Percentiles rank a stretch among this genome's conserved stretches.
phyloP scores from a whole-genome alignment of 1,140 invertebrate genomes.

The Drosophila malerkotliana region DNA sequence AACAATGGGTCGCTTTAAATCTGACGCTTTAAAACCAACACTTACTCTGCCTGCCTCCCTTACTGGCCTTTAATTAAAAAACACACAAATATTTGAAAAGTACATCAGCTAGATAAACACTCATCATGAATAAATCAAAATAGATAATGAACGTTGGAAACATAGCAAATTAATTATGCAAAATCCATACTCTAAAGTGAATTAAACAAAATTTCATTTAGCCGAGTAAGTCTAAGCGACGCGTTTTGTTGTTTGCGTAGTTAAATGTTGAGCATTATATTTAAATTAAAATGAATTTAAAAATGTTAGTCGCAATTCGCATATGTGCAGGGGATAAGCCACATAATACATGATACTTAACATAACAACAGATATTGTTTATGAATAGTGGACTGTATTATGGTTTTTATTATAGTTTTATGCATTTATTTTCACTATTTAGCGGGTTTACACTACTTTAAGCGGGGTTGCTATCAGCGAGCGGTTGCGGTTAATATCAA shows the following conservation, averaged over 20 bases:
- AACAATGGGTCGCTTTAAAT: conserved; percentile 13
- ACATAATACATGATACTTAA: background rate
- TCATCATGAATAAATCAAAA: conserved; percentile 37
- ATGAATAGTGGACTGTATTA: too few species aligned
- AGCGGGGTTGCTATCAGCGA: too few species aligned
- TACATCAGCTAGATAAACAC: conserved; percentile 11
- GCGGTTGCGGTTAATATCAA: too few species aligned
- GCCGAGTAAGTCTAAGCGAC: conserved; percentile 24
- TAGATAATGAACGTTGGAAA: conserved; percentile 41
- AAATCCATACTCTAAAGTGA: conserved; percentile 27
- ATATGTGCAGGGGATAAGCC: conserved; percentile 1
- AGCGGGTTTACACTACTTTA: too few species aligned
- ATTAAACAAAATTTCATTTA: conserved; percentile 35
- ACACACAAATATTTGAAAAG: conserved; percentile 4
- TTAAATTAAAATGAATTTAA: conserved; percentile 40
- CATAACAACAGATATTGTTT: conserved; percentile 9
- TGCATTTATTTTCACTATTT: too few species aligned
- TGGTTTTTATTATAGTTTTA: too few species aligned
- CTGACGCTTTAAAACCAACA: background rate
- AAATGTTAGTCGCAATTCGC: conserved; percentile 12
- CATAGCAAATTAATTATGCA: conserved; percentile 51
- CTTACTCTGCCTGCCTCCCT: conserved; percentile 13
- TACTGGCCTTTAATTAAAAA: conserved; percentile 26
- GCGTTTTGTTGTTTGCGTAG: conserved; percentile 56
- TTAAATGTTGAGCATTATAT: conserved; percentile 60